Evolutionary conservation across 2,888 invertebrate species (phyloP), one percentile per base, ranked within the genome.

Genomic region (Cephonodes hylas): DNA sequence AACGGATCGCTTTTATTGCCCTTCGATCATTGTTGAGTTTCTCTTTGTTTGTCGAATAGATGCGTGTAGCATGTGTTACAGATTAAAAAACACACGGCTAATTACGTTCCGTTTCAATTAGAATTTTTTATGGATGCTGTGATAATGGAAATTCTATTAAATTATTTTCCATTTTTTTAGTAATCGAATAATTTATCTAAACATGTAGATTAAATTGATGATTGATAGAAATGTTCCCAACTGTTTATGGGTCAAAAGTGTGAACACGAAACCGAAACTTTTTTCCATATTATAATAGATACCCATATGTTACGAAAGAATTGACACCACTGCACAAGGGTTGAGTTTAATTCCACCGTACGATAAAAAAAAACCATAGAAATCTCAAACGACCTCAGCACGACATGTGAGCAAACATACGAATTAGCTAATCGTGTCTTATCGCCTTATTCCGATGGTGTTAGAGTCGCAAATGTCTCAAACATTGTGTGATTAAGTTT

Each of bases 321-420:
- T 15, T 27, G 7, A 53, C 22, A 25, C 22, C 53, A 27, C 10
- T 20, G 45, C 22, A 38, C 38, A 53, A 53, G 53, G 53, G 53
- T 53, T 53, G 31, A 53, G 18, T 18, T 53, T 53, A 53, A 53
- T 48, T 48, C 48, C 27, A 48, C 23, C 45, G 20, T 23, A 46
- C 45, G n/a, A 46, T n/a, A 79, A 78, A 76, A 76, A 75, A 75
- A 68, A 62, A 67, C 68, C 73, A 76, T 83, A 77, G 69, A 75
- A 77, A 83, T 81, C 83, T 73, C 22, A 15, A 67, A 66, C 76
- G 80, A 85, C 88, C 88, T 59, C 46, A 22, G 22, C 60, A 84
- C 73, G 79, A 84, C 90, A 90, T 87, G 85, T 90, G 90, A 89
- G 82, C 83, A 89, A 90, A 89, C 81, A 89, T 72, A 80, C 77